These are phyloP conservation scores for Thalassarche chlororhynchos DNA, from an alignment of 2,113 vertebrate species.

Conservation along the genomic window DNA sequence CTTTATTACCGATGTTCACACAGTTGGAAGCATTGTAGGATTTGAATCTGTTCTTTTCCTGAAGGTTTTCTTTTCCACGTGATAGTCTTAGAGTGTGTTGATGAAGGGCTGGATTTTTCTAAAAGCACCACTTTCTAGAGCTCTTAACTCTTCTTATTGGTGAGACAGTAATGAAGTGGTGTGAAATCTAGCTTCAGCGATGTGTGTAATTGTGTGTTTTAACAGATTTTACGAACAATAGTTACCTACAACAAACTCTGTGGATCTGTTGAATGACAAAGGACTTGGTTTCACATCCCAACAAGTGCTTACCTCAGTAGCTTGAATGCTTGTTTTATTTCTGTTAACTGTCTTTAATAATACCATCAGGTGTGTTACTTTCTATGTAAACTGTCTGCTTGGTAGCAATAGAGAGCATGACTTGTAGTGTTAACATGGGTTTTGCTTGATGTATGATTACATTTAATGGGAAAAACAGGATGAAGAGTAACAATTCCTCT, in stretches of 20 bases:
- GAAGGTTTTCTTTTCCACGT: neutral
- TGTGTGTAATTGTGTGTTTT: neutral
- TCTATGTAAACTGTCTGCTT: neutral
- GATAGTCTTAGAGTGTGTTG: neutral
- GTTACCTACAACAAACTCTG: neutral
- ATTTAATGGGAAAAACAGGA: neutral
- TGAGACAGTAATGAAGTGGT: neutral
- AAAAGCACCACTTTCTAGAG: neutral
- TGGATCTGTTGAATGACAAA: neutral
- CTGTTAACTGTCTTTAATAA: neutral
- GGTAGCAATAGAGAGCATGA: neutral
- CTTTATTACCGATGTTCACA: neutral
- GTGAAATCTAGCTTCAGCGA: neutral
- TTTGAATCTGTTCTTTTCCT: neutral
- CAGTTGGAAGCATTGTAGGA: neutral
- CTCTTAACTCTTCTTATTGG: neutral
- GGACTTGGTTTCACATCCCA: neutral
- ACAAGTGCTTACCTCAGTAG: neutral
- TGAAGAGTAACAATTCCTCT: neutral
- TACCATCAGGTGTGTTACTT: neutral
- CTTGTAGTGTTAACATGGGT: neutral
- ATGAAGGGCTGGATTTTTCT: neutral
- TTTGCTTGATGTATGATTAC: neutral
- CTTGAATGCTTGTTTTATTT: neutral
- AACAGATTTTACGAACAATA: neutral